Evolutionary conservation across 2,797 vertebrate genomes (phyloP), one percentile per base, ranked within the genome.

Genomic region (Anniella stebbinsi): DNA sequence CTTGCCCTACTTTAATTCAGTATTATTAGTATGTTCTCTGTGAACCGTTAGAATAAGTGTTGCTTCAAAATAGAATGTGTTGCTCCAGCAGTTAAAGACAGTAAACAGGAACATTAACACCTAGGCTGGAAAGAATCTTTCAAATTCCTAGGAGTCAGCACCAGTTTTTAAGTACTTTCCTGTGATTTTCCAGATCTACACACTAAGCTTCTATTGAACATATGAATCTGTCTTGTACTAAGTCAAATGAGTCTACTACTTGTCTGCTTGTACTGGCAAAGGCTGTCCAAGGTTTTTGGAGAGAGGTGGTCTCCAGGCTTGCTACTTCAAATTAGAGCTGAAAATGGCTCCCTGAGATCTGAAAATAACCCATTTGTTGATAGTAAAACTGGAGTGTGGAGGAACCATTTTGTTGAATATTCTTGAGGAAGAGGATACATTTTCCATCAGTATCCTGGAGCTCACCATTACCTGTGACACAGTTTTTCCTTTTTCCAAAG

Each of bases 111-210:
- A 51, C 23, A 63, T 75, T 75, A 51, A 38, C 45, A 66, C 60
- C n/a, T 75, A 23, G 60, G n/a, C 57, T 87, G 41, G 89, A 87
- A 76, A 51, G 18, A 87, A 82, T 75, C 11, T 76, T 69, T 90
- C 69, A 33, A 10, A 66, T 87, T 72, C 69, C 23, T 73, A 30
- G 41, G 38, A 80, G 36, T 4, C 12, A 5, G 11, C 23, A 72
- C 57, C n/a, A n/a, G 9, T 70, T 54, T 77, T 78, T 69, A 78
- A 78, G 60, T 57, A 51, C 13, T 28, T 76, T 17, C 67, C n/a
- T 41, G 0, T 51, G n/a, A 33, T 25, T 78, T 77, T 57, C 70
- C 30, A 82, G 18, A 30, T 38, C 41, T 38, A 33, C 18, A 41
- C 11, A 41, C 69, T 73, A 45, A 48, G 18, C 33, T 66, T 73